A percentile compares a stretch with the other conserved stretches of the same genome.
These are phyloP conservation scores for Regulus satrapa DNA, from an alignment of 2,113 vertebrate species.

Conservation along the genomic window DNA sequence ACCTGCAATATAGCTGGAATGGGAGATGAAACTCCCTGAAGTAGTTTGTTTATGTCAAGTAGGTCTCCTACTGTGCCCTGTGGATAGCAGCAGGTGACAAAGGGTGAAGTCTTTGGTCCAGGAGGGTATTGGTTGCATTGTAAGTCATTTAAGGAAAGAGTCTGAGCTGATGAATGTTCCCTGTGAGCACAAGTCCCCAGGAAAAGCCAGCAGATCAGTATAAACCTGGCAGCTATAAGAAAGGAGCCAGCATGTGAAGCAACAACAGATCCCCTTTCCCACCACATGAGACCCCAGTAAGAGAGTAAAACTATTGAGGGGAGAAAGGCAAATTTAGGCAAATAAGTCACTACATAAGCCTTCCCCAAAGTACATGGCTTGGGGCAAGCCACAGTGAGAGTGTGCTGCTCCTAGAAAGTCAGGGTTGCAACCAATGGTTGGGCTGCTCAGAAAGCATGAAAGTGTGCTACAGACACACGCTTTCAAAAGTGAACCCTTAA, in stretches of 20 bases:
- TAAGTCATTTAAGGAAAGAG: neutral
- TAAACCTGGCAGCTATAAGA: neutral
- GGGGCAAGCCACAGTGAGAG: neutral
- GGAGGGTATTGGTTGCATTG: neutral
- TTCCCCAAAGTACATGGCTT: neutral
- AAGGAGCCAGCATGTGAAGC: neutral
- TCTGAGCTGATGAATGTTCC: neutral
- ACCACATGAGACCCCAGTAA: neutral
- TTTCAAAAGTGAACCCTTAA: neutral
- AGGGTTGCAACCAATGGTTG: accelerated
- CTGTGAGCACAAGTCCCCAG: neutral
- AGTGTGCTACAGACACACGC: neutral
- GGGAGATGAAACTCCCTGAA: neutral
- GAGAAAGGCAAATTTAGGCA: neutral
- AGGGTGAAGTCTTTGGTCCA: neutral
- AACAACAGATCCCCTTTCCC: neutral
- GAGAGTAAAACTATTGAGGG: neutral
- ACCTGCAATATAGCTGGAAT: neutral
- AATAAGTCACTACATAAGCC: neutral
- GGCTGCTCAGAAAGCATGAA: neutral
- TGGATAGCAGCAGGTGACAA: neutral
- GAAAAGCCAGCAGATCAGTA: neutral
- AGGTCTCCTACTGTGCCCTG: neutral
- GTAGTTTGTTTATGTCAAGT: conserved; percentile 29
- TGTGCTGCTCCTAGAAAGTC: neutral